Conservation (phyloP, 92 coral and sea anemone species). For the Zoanthus solanderi region DNA sequence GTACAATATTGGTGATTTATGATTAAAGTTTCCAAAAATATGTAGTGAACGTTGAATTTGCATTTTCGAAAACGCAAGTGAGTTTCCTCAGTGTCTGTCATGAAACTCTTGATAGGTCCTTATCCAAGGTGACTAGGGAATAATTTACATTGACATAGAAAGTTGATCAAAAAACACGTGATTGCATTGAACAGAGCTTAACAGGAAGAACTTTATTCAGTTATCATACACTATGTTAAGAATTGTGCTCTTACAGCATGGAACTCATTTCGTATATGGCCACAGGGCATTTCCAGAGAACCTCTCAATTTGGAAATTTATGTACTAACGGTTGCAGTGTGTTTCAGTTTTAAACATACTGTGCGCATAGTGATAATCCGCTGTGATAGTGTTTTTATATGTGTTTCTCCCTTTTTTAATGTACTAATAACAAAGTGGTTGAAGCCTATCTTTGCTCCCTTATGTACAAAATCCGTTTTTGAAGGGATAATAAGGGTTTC, state of each 20-base stretch:
- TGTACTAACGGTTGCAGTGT: constrained; percentile 13
- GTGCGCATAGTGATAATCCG: constrained; percentile 1
- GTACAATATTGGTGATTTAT: background rate
- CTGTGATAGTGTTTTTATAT: background rate
- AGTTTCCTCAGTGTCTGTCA: background rate
- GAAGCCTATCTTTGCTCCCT: constrained; percentile 20
- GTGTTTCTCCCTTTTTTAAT: background rate
- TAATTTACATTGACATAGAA: too few relatives aligned
- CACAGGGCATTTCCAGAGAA: background rate
- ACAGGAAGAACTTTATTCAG: constrained; percentile 10
- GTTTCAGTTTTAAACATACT: constrained; percentile 21
- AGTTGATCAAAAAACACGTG: background rate
- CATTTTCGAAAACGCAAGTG: background rate
- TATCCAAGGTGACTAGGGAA: background rate
- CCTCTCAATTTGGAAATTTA: constrained; percentile 7
- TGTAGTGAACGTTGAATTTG: background rate
- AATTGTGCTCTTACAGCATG: background rate
- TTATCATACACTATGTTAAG: background rate
- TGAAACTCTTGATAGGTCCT: background rate
- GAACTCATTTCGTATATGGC: background rate
- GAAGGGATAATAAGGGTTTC: background rate
- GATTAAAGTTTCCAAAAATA: background rate
- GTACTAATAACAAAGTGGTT: background rate
- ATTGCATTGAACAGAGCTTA: constrained; percentile 6
- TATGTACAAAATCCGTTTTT: constrained; percentile 1